Conservation (phyloP, 2,888 invertebrate genomes). For the Protodeltote pygarga region DNA sequence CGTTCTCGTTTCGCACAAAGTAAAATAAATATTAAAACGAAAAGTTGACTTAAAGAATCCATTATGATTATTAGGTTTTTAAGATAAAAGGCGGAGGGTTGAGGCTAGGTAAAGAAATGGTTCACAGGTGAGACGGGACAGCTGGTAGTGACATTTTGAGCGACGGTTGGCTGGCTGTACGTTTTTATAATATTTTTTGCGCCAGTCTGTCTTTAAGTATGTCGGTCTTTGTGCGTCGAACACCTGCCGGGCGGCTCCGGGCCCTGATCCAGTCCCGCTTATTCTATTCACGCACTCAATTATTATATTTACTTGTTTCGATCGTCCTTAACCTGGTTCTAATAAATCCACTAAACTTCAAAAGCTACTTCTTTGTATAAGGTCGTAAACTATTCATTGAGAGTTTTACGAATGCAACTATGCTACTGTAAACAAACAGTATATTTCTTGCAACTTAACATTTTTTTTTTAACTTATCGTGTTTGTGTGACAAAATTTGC, state of each 20-base stretch:
- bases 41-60: conserved; percentile 25
- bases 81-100: conserved; percentile 43
- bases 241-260: conserved; percentile 72
- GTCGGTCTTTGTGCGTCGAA: conserved; percentile 69
- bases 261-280: conserved; percentile 56
- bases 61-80: conserved; percentile 38
- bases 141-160: conserved; percentile 79
- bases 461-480: not conserved
- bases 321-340: conserved; percentile 59
- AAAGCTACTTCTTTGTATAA: conserved; percentile 28
- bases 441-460: too few species aligned
- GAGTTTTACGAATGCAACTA: too few species aligned
- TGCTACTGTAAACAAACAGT: too few species aligned
- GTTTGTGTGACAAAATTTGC: too few species aligned
- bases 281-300: conserved; percentile 58
- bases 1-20: not conserved
- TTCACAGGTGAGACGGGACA: conserved; percentile 68
- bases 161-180: conserved; percentile 54
- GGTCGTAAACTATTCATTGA: conserved; percentile 4
- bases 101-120: conserved; percentile 54
- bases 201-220: conserved; percentile 59
- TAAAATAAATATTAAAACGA: conserved; percentile 10
- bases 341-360: conserved; percentile 36
- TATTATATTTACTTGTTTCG: conserved; percentile 45
- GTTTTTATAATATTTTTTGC: conserved; percentile 69